Percentiles rank a stretch among this genome's conserved stretches.
Conservation (phyloP, 2,113 vertebrate genomes). For the Parotia lawesii region DNA sequence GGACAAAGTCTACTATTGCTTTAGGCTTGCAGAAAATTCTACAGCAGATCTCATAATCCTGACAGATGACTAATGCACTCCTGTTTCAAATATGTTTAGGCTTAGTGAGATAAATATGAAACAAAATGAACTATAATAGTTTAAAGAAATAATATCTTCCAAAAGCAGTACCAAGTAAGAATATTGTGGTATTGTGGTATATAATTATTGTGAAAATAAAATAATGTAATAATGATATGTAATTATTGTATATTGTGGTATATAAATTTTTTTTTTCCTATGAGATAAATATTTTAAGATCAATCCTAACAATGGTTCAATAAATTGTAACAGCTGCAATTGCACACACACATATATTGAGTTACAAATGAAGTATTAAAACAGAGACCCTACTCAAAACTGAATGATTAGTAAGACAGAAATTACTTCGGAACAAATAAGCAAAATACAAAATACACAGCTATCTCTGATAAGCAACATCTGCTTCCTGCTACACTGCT, state of each 20-base stretch:
- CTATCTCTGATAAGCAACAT: constrained; percentile 20
- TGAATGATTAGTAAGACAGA: constrained; percentile 31
- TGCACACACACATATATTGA: constrained; percentile 36
- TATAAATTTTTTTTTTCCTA: constrained; percentile 67
- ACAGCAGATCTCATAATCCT: constrained; percentile 42
- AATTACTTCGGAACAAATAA: constrained; percentile 40
- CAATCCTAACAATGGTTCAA: constrained; percentile 64
- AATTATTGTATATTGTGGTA: background rate
- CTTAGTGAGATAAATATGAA: constrained; percentile 74
- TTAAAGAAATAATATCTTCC: constrained; percentile 73
- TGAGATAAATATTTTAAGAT: constrained; percentile 74
- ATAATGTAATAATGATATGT: background rate
- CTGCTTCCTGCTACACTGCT: background rate
- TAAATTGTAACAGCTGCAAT: constrained; percentile 66
- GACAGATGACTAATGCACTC: constrained; percentile 74
- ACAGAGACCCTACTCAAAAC: constrained; percentile 40
- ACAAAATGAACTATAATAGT: constrained; percentile 73
- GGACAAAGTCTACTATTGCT: constrained; percentile 36
- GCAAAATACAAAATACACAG: constrained; percentile 37
- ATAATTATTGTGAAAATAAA: background rate
- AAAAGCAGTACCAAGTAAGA: constrained; percentile 70
- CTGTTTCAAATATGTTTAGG: constrained; percentile 73
- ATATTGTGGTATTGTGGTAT: constrained; percentile 27
- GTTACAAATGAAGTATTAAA: constrained; percentile 43
- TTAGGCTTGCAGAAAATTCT: constrained; percentile 36